A percentile compares a stretch with the other conserved stretches of the same genome.
phyloP scores from a whole-genome alignment of 2,888 invertebrate genomes.

The Drosophila neonasuta region DNA sequence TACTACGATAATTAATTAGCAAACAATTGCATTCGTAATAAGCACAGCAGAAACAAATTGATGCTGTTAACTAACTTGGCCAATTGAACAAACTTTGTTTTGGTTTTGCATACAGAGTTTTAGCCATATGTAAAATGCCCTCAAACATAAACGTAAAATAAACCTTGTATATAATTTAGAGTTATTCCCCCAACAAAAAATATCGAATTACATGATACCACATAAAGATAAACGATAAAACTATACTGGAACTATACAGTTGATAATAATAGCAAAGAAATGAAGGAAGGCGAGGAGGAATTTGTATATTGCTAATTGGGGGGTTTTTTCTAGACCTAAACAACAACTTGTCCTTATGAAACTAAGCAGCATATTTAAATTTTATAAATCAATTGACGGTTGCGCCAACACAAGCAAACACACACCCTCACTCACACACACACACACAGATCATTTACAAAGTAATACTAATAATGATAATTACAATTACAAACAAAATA shows the following conservation, averaged over 20 bases:
- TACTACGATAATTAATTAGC: neutral
- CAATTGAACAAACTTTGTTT: constrained; percentile 61
- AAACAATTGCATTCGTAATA: constrained; percentile 55
- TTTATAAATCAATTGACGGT: constrained; percentile 44
- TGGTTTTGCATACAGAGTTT: constrained; percentile 28
- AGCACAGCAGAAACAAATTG: constrained; percentile 7
- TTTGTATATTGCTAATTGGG: constrained; percentile 47
- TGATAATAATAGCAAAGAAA: constrained; percentile 17
- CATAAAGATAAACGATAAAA: constrained; percentile 9
- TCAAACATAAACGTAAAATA: constrained; percentile 28
- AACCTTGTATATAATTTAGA: constrained; percentile 74
- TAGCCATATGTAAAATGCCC: constrained; percentile 51
- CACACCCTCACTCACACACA: constrained; percentile 16
- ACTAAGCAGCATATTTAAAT: constrained; percentile 46
- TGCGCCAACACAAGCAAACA: constrained; percentile 38
- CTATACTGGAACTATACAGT: constrained; percentile 11
- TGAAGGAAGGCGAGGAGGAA: constrained; percentile 9
- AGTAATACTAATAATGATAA: constrained; percentile 65
- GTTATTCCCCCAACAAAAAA: constrained; percentile 30
- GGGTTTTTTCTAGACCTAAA: constrained; percentile 24
- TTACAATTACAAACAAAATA: constrained; percentile 55
- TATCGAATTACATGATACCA: constrained; percentile 41
- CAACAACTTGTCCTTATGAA: constrained; percentile 33
- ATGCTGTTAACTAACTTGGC: constrained; percentile 19
- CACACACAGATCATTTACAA: constrained; percentile 24